phyloP scores from a whole-genome alignment of 1,140 invertebrate species.

The Telenomus remus region DNA sequence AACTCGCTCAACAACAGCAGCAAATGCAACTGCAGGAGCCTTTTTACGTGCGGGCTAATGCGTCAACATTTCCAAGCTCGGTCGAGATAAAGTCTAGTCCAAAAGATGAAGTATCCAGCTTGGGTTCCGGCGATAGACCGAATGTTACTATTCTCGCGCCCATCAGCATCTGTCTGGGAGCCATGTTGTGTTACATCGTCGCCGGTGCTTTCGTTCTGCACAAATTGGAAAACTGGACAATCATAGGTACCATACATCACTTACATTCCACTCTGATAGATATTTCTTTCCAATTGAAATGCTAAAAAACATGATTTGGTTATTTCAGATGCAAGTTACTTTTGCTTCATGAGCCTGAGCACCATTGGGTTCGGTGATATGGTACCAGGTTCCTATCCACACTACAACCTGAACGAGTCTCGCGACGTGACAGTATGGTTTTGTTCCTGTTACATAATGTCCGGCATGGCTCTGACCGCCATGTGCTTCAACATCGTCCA shows the following conservation, averaged over 20 bases:
- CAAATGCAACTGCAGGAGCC: conserved; percentile 84
- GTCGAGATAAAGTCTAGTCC: conserved; percentile 83
- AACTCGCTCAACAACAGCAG: conserved; percentile 79
- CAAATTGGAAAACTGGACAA: conserved; percentile 89
- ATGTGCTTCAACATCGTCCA: conserved; percentile 99
- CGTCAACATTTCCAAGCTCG: conserved; percentile 83
- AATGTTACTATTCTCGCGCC: conserved; percentile 86
- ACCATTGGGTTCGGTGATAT: conserved; percentile 95
- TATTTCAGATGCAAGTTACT: conserved; percentile 88
- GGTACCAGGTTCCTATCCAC: conserved; percentile 84
- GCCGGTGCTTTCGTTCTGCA: conserved; percentile 92
- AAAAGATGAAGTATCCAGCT: conserved; percentile 72
- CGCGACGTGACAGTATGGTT: conserved; percentile 86
- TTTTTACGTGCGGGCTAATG: conserved; percentile 85
- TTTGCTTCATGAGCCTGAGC: conserved; percentile 94
- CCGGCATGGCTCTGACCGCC: conserved; percentile 96
- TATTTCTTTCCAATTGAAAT: too few species aligned
- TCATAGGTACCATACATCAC: conserved; percentile 75
- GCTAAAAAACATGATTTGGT: background rate
- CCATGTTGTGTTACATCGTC: conserved; percentile 89
- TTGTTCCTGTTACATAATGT: conserved; percentile 95
- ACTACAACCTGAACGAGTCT: conserved; percentile 78
- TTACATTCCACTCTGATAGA: too few species aligned
- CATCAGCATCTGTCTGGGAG: conserved; percentile 83
- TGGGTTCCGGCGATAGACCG: conserved; percentile 76